A percentile compares a stretch with the other conserved stretches of the same genome.
Conservation (phyloP, 2,888 invertebrate genomes). For the Heliconius charithonia region DNA sequence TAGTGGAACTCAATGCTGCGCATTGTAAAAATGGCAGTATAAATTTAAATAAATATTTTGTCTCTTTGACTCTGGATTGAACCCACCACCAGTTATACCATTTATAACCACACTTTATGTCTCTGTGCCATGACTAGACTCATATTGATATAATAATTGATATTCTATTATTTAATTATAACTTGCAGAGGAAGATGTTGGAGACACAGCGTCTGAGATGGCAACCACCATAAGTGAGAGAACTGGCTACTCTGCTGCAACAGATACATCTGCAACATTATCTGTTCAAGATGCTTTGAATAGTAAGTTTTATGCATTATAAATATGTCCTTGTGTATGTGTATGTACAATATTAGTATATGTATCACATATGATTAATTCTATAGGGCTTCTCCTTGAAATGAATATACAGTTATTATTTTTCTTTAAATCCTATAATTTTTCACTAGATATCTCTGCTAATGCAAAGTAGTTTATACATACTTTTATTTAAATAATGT, state of each 20-base stretch:
- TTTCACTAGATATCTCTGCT: too few species aligned
- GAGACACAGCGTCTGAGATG: slow-evolving; percentile 74
- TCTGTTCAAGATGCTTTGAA: slow-evolving; percentile 80
- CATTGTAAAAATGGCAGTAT: too few species aligned
- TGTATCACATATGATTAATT: too few species aligned
- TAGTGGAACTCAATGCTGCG: too few species aligned
- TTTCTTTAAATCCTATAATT: too few species aligned
- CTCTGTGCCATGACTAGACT: too few species aligned
- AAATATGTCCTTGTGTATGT: neutral
- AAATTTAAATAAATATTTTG: too few species aligned
- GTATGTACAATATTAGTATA: too few species aligned
- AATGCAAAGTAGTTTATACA: neutral
- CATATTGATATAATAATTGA: neutral
- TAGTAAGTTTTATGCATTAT: slow-evolving; percentile 60
- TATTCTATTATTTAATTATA: neutral
- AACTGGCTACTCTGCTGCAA: slow-evolving; percentile 75
- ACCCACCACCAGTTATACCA: too few species aligned
- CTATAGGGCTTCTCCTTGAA: neutral
- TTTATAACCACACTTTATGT: too few species aligned
- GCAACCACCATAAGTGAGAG: slow-evolving; percentile 77
- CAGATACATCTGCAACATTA: slow-evolving; percentile 71
- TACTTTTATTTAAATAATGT: neutral
- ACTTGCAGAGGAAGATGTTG: slow-evolving; percentile 66
- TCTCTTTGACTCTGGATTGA: too few species aligned
- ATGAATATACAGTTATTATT: too few species aligned